Percentiles rank a stretch among this genome's conserved stretches.
Evolutionary conservation across 2,888 invertebrate genomes (phyloP).

Genomic region (Monopis laevigella): DNA sequence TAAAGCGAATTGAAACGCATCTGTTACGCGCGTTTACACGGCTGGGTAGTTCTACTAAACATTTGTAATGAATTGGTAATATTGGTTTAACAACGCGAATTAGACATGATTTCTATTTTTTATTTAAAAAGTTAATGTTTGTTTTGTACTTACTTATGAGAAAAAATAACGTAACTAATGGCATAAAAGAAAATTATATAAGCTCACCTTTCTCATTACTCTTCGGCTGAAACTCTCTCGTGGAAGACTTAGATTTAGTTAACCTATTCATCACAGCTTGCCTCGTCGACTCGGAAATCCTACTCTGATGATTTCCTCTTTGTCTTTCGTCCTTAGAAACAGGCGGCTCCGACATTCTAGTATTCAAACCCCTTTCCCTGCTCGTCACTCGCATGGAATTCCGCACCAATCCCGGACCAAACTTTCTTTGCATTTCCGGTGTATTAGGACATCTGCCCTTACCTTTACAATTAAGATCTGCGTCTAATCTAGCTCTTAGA

Average conservation of each 20-base stretch:
- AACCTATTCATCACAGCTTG: conserved; percentile 49
- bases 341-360: conserved; percentile 69
- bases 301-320: conserved; percentile 49
- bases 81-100: no score
- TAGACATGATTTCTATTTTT: no score
- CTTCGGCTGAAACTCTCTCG: conserved; percentile 53
- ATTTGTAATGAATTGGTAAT: no score
- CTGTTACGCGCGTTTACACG: no score
- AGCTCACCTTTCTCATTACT: conserved; percentile 46
- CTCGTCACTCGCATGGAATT: conserved; percentile 47
- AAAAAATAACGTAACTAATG: neutral
- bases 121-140: no score
- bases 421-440: conserved; percentile 69
- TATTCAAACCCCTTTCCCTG: conserved; percentile 64
- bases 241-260: conserved; percentile 58
- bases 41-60: no score
- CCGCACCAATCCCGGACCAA: conserved; percentile 56
- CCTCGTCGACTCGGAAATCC: conserved; percentile 46
- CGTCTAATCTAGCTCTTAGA: conserved; percentile 71
- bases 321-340: conserved; percentile 40
- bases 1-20: no score
- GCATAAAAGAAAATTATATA: neutral
- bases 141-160: neutral
- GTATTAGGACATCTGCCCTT: conserved; percentile 69
- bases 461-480: conserved; percentile 54